phyloP scores from a whole-genome alignment of 2,888 invertebrate genomes.

The Drosophila hamatofila region DNA sequence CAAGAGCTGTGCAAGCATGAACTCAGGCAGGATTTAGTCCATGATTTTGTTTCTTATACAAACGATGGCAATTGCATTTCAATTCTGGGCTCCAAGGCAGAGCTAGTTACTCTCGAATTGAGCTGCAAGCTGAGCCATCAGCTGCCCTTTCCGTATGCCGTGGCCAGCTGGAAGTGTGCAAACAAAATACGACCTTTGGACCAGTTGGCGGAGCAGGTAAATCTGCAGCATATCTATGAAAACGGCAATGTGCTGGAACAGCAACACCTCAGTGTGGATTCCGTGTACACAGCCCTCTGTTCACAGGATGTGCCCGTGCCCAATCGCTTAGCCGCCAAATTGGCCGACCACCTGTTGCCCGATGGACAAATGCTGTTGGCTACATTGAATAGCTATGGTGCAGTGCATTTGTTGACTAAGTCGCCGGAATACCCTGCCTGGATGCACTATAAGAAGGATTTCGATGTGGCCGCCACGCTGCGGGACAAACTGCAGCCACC shows the following conservation, averaged over 20 bases:
- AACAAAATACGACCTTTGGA: conserved; percentile 51
- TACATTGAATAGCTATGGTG: conserved; percentile 73
- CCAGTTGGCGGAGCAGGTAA: conserved; percentile 55
- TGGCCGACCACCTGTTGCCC: conserved; percentile 47
- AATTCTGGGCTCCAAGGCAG: conserved; percentile 63
- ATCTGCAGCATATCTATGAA: conserved; percentile 67
- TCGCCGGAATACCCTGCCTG: conserved; percentile 52
- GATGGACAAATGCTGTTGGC: conserved; percentile 59
- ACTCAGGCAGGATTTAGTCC: conserved; percentile 65
- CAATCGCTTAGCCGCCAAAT: conserved; percentile 43
- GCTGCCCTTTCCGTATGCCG: conserved; percentile 65
- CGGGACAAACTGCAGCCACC: conserved; percentile 44
- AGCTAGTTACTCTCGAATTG: conserved; percentile 70
- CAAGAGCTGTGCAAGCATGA: conserved; percentile 58
- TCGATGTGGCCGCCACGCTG: conserved; percentile 40
- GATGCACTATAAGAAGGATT: conserved; percentile 24
- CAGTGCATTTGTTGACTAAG: conserved; percentile 66
- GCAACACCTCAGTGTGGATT: conserved; percentile 78
- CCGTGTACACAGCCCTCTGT: conserved; percentile 70
- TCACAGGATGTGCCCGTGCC: conserved; percentile 58
- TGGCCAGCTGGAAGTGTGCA: conserved; percentile 45
- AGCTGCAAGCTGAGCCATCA: conserved; percentile 41
- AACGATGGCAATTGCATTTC: conserved; percentile 54
- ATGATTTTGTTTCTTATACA: conserved; percentile 64
- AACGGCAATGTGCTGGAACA: conserved; percentile 60